phyloP scores from a whole-genome alignment of 2,888 invertebrate species.

The Laspeyria flexula region DNA sequence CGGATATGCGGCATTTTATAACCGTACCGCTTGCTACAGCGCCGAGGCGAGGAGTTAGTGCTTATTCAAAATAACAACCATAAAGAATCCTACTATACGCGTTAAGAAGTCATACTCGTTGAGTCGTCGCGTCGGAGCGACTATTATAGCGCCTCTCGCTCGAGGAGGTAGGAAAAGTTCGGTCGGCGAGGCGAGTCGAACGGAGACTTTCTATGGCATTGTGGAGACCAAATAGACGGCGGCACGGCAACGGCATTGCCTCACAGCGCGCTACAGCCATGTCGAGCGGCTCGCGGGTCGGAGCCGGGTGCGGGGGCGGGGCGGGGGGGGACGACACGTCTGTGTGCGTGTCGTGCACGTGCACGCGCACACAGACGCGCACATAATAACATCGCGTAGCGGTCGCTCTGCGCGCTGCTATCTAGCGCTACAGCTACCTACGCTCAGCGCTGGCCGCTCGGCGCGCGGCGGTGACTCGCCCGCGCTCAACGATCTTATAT shows the following conservation, averaged over 20 bases:
- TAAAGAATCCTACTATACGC: constrained; percentile 65
- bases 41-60: constrained; percentile 65
- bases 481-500: constrained; percentile 52
- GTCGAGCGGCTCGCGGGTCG: constrained; percentile 62
- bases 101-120: constrained; percentile 51
- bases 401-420: constrained; percentile 72
- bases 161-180: constrained; percentile 81
- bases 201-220: constrained; percentile 85
- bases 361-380: constrained; percentile 66
- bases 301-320: constrained; percentile 43
- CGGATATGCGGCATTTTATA: constrained; percentile 79
- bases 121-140: constrained; percentile 54
- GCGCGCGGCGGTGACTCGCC: constrained; percentile 28
- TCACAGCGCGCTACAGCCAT: constrained; percentile 77
- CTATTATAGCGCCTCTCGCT: constrained; percentile 68
- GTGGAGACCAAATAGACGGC: constrained; percentile 81
- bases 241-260: constrained; percentile 82
- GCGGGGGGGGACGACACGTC: constrained; percentile 42
- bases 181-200: constrained; percentile 78
- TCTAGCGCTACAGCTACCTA: constrained; percentile 78
- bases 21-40: constrained; percentile 67
- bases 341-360: constrained; percentile 58
- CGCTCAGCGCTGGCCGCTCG: constrained; percentile 40
- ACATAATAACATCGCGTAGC: constrained; percentile 77
- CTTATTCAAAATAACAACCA: constrained; percentile 76